Conservation (phyloP, 1,140 invertebrate species). For the Chrysopa pallens region DNA sequence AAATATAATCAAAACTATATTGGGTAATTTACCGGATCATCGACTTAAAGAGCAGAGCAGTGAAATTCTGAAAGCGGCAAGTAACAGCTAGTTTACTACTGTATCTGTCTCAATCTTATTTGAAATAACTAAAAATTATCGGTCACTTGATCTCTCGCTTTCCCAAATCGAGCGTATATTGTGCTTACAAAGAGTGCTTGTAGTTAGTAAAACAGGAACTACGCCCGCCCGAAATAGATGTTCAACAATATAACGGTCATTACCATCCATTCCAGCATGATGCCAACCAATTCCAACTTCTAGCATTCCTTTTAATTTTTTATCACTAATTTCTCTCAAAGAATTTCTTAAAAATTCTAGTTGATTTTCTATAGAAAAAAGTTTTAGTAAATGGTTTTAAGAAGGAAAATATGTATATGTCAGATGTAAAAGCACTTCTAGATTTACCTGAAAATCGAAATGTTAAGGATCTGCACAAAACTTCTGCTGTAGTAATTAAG, state of each 20-base stretch:
- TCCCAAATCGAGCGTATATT: no score
- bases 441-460: neutral
- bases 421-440: neutral
- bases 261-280: constrained; percentile 50
- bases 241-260: constrained; percentile 43
- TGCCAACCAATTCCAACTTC: constrained; percentile 51
- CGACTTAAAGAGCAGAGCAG: no score
- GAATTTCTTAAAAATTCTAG: no score
- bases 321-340: constrained; percentile 3
- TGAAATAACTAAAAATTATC: no score
- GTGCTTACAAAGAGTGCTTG: constrained; percentile 39
- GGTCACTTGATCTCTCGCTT: no score
- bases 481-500: constrained; percentile 42
- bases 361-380: no score
- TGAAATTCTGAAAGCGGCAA: no score
- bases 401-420: neutral
- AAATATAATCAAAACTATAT: no score
- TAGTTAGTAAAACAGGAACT: constrained; percentile 50
- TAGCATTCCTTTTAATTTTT: constrained; percentile 25
- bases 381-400: no score
- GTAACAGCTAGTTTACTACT: no score
- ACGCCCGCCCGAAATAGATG: constrained; percentile 37
- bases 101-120: no score
- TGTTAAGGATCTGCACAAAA: neutral
- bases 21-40: no score